phyloP scores from a whole-genome alignment of 2,797 vertebrate species.

The Rachycentron canadum region DNA sequence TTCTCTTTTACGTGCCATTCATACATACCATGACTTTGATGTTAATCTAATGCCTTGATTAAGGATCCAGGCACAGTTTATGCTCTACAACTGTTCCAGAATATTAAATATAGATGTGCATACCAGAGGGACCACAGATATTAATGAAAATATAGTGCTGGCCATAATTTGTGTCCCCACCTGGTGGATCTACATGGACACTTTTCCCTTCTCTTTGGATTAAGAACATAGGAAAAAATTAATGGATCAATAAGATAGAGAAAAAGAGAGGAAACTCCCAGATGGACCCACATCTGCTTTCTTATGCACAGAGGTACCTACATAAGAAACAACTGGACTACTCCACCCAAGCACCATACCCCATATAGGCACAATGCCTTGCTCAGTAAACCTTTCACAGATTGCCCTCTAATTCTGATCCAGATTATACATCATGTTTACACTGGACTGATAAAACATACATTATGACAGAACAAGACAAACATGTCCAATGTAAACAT shows the following conservation, averaged over 20 bases:
- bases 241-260: constrained; percentile 22
- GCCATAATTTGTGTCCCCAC: constrained; percentile 2
- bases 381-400: background rate
- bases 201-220: constrained; percentile 1
- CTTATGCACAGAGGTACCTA: constrained; percentile 8
- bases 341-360: constrained; percentile 1
- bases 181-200: background rate
- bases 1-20: background rate
- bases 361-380: constrained; percentile 3
- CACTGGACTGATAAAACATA: background rate
- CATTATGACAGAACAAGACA: background rate
- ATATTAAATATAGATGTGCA: constrained; percentile 18
- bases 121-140: background rate
- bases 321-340: constrained; percentile 38
- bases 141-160: constrained; percentile 3
- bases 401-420: background rate
- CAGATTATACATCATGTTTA: constrained; percentile 3
- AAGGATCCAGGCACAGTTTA: background rate
- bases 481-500: background rate
- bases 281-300: constrained; percentile 54
- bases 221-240: constrained; percentile 4
- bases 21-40: constrained; percentile 7
- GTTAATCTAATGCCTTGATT: too few relatives aligned
- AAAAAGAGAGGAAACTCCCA: constrained; percentile 19
- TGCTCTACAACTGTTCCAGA: background rate